A percentile compares a stretch with the other conserved stretches of the same genome.
phyloP scores from a whole-genome alignment of 2,797 vertebrate species.

The Coreius guichenoti region DNA sequence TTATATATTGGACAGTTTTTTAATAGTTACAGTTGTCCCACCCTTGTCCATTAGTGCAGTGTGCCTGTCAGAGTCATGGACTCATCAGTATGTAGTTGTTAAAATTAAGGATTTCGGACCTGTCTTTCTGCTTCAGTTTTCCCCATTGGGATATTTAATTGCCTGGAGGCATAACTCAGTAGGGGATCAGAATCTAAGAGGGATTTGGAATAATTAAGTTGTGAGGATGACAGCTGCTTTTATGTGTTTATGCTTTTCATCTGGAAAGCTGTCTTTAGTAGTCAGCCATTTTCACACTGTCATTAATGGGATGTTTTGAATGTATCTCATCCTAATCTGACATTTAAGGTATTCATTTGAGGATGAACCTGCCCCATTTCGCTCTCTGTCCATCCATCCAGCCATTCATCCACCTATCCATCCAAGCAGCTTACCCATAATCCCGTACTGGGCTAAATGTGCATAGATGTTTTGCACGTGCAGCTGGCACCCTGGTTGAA shows the following conservation, averaged over 20 bases:
- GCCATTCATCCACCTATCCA: neutral
- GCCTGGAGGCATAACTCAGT: slow-evolving; percentile 69
- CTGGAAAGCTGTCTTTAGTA: slow-evolving; percentile 41
- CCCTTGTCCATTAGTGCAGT: neutral
- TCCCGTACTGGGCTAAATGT: slow-evolving; percentile 84
- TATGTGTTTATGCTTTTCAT: slow-evolving; percentile 69
- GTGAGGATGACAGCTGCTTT: slow-evolving; percentile 73
- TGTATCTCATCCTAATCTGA: slow-evolving; percentile 53
- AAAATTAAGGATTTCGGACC: neutral
- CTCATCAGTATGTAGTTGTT: neutral
- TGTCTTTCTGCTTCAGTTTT: slow-evolving; percentile 21
- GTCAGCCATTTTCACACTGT: slow-evolving; percentile 36
- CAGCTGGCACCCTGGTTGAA: slow-evolving; percentile 93
- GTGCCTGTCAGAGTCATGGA: slow-evolving; percentile 1
- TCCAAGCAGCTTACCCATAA: slow-evolving; percentile 79
- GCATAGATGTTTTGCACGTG: slow-evolving; percentile 85
- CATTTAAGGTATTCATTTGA: neutral
- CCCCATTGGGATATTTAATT: slow-evolving; percentile 46
- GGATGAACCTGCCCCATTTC: neutral
- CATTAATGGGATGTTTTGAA: slow-evolving; percentile 60
- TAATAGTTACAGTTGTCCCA: neutral
- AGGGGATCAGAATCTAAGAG: slow-evolving; percentile 57
- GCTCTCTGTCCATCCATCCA: neutral
- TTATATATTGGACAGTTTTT: too few species aligned
- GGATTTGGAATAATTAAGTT: slow-evolving; percentile 73